Conservation (phyloP, 2,113 vertebrate species). For the Nyctereutes procyonoides region DNA sequence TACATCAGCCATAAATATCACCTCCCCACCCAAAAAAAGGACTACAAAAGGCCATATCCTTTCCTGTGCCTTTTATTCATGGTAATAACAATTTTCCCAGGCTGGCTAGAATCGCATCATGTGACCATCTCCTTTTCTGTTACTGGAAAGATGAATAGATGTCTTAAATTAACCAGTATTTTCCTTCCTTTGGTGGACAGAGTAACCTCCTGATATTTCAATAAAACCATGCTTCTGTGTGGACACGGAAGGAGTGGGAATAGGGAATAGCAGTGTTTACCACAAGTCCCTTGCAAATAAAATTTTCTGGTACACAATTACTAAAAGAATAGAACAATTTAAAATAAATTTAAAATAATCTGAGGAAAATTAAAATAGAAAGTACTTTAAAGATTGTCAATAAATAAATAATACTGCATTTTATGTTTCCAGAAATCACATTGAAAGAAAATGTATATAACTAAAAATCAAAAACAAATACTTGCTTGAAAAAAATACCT, state of each 20-base stretch:
- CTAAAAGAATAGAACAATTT: background rate
- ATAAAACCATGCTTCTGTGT: background rate
- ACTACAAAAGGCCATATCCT: background rate
- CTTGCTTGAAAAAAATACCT: background rate
- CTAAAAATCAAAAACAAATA: background rate
- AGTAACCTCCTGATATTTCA: background rate
- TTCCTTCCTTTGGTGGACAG: background rate
- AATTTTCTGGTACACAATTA: background rate
- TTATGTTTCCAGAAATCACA: background rate
- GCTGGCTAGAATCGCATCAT: background rate
- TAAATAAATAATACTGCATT: background rate
- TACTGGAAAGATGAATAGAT: background rate
- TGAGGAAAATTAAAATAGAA: background rate
- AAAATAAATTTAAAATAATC: constrained; percentile 13
- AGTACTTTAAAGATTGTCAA: background rate
- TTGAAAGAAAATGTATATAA: background rate
- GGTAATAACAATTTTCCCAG: background rate
- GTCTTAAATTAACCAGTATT: background rate
- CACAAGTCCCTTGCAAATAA: background rate
- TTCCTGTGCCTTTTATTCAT: background rate
- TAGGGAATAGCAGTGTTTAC: background rate
- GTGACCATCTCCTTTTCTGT: background rate
- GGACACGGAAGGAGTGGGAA: background rate
- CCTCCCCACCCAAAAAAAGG: background rate
- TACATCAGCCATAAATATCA: background rate